phyloP scores from a whole-genome alignment of 2,888 invertebrate species.

The Atherix ibis region DNA sequence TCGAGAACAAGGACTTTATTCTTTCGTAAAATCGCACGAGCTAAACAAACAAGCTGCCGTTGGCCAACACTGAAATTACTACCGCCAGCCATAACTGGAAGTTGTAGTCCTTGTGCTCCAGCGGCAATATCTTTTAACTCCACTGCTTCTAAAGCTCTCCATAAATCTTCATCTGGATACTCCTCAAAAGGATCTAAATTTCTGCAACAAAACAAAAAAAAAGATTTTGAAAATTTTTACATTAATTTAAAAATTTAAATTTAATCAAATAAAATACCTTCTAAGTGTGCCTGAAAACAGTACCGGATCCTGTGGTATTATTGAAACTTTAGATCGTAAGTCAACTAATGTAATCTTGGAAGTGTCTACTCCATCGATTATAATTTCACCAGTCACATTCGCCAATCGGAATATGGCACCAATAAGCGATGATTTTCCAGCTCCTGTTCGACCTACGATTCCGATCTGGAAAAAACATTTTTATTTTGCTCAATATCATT shows the following conservation, averaged over 20 bases:
- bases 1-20: constrained; percentile 60
- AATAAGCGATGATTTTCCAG: constrained; percentile 58
- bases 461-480: constrained; percentile 33
- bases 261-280: constrained; percentile 12
- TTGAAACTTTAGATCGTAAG: constrained; percentile 43
- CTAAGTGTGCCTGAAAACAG: constrained; percentile 38
- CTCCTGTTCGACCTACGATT: constrained; percentile 48
- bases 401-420: constrained; percentile 41
- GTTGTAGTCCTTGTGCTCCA: constrained; percentile 35
- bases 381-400: constrained; percentile 46
- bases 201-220: constrained; percentile 41
- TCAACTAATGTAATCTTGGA: constrained; percentile 41
- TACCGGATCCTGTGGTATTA: constrained; percentile 42
- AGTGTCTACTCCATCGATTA: constrained; percentile 51
- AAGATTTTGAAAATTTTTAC: no score
- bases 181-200: constrained; percentile 64
- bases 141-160: constrained; percentile 57
- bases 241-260: no score
- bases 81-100: constrained; percentile 39
- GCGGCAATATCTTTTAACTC: constrained; percentile 40
- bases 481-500: no score
- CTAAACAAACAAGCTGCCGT: constrained; percentile 60
- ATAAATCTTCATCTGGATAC: constrained; percentile 49
- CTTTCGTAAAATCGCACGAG: constrained; percentile 61
- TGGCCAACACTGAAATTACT: constrained; percentile 47